Percentiles rank a stretch among this genome's conserved stretches.
phyloP scores from a whole-genome alignment of 92 coral and sea anemone species.

The Umimayanthus chanpuru region DNA sequence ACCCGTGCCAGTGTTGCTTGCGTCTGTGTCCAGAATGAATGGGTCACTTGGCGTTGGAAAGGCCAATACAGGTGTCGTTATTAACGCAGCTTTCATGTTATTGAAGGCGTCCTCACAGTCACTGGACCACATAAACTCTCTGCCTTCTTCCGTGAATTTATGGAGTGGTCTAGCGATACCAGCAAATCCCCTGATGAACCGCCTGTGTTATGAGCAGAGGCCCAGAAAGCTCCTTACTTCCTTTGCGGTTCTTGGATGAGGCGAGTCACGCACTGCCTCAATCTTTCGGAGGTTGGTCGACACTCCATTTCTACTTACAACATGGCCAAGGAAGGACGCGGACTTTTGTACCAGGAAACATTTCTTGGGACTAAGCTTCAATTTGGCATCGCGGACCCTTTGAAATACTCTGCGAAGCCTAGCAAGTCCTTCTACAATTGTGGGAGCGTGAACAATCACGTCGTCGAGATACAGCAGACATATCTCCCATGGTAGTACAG shows the following conservation, averaged over 20 bases:
- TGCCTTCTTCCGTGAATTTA: too few species aligned
- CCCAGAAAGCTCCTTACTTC: slow-evolving; percentile 41
- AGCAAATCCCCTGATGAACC: slow-evolving; percentile 45
- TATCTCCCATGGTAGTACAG: slow-evolving; percentile 36
- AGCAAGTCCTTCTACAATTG: not conserved
- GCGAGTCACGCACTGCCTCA: slow-evolving; percentile 35
- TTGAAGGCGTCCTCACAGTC: slow-evolving; percentile 44
- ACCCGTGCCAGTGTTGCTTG: slow-evolving; percentile 44
- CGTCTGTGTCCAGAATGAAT: slow-evolving; percentile 46
- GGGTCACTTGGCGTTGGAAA: slow-evolving; percentile 24
- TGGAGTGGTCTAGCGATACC: slow-evolving; percentile 34
- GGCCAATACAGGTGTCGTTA: too few species aligned
- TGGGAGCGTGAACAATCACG: slow-evolving; percentile 38
- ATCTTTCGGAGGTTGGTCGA: slow-evolving; percentile 41
- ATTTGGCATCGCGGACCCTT: not conserved
- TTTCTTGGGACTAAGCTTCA: slow-evolving; percentile 47
- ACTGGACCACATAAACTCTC: slow-evolving; percentile 40
- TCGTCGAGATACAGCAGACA: slow-evolving; percentile 51
- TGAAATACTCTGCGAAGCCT: slow-evolving; percentile 30
- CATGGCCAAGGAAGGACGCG: slow-evolving; percentile 26
- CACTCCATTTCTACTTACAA: slow-evolving; percentile 23
- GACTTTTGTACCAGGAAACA: slow-evolving; percentile 22
- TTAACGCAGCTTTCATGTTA: slow-evolving; percentile 20
- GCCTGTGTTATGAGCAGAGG: slow-evolving; percentile 45
- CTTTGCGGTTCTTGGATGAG: slow-evolving; percentile 14